Base-by-base conservation (phyloP, 2,113 vertebrate genomes). In the Oplegnathus fasciatus region DNA sequence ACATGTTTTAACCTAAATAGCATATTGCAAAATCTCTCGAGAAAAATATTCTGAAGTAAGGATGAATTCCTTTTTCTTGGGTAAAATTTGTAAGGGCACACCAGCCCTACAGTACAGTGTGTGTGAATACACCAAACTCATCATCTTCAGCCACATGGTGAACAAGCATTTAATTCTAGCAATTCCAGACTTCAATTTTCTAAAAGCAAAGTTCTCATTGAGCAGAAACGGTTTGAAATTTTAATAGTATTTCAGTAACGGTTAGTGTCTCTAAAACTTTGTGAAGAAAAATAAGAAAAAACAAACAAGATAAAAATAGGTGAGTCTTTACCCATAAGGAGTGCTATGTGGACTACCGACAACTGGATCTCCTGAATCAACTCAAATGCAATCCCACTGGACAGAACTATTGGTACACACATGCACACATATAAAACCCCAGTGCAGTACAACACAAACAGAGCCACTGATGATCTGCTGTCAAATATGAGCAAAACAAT, bases 401-500 rank as follows among this genome's bases (percentile, higher is more conserved):
- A 85, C 73, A 52, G 14, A 78, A 65, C 24, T 50, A 73, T 81
- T 28, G 54, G 60, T 8, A 48, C 80, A 85, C 37, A 75, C 34
- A 24, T 3, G 71, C 69, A 52, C 55, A 81, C 48, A 79, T 32
- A 71, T 1, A 61, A 60, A 66, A 78, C 75, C 69, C 82, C 80
- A 10, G 60, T 26, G 40, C 82, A 78, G 65, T n/a, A 50, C 78
- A 78, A 72, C 77, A 78, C 61, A 89, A 83, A 86, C 89, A 87
- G 60, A 79, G 61, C 50, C 37, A 8, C 81, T 40, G 85, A 88
- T 88, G 83, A 90, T 83, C 83, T 42, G 76, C 88, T 91, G 86
- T 90, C 89, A 91, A 91, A 93, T 88, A 80, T 58, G 46, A 92
- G 82, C 89, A 87, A 91, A 93, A 91, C 92, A 92, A 91, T 87